These are phyloP conservation scores for Bacillus rossius DNA, from an alignment of 1,140 invertebrate species.

Conservation along the genomic window DNA sequence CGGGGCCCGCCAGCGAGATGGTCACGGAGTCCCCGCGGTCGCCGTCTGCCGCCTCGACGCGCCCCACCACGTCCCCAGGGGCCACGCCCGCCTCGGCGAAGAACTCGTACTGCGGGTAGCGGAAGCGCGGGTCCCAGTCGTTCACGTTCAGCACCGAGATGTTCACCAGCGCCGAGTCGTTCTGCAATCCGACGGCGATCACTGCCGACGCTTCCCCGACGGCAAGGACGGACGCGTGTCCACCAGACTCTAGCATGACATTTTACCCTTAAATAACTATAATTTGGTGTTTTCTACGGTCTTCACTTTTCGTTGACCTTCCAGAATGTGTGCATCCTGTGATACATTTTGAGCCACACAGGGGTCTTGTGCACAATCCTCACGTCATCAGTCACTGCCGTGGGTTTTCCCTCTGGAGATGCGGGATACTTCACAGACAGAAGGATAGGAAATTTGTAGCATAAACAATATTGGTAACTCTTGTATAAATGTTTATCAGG, in stretches of 20 bases:
- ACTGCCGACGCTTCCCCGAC: background rate
- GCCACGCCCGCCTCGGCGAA: conserved; percentile 45
- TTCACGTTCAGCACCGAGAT: conserved; percentile 83
- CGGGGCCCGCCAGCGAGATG: conserved; percentile 62
- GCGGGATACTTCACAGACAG: too few species aligned
- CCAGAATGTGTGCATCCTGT: too few species aligned
- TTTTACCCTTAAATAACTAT: conserved; percentile 2
- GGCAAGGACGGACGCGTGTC: too few species aligned
- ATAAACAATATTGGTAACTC: too few species aligned
- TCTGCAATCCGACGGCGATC: conserved; percentile 55
- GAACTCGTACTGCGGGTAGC: conserved; percentile 82
- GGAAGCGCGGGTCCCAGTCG: conserved; percentile 88
- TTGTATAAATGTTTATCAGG: too few species aligned
- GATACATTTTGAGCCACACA: too few species aligned
- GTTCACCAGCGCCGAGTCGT: conserved; percentile 67
- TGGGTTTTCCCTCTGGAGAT: too few species aligned
- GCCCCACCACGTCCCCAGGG: conserved; percentile 48
- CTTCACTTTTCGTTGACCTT: too few species aligned
- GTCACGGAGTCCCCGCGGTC: conserved; percentile 67
- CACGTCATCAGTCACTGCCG: too few species aligned
- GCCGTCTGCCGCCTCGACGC: conserved; percentile 71
- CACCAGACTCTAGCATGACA: conserved; percentile 1
- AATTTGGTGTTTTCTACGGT: background rate
- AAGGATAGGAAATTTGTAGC: too few species aligned
- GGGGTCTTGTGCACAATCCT: too few species aligned